These are phyloP conservation scores for Thalassarche chlororhynchos DNA, from an alignment of 2,113 vertebrate genomes.

Conservation along the genomic window DNA sequence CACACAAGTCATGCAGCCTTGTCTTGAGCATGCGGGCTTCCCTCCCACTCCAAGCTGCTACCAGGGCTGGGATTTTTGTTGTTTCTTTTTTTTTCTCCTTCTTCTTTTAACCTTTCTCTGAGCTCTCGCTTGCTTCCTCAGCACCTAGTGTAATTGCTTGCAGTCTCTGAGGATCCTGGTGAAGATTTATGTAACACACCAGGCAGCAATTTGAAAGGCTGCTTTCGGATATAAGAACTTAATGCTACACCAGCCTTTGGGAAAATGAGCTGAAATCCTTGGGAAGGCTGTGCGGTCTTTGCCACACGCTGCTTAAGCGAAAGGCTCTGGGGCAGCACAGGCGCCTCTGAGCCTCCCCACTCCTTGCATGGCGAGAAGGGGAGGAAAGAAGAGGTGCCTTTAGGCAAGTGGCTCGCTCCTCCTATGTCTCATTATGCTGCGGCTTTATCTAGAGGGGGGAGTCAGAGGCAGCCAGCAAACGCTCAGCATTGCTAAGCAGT, in stretches of 20 bases:
- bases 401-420: not conserved
- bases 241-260: conserved; percentile 55
- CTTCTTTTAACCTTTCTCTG: conserved; percentile 26
- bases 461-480: not conserved
- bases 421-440: not conserved
- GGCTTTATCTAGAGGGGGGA: not conserved
- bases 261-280: conserved; percentile 34
- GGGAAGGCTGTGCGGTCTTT: not conserved
- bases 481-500: not conserved
- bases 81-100: not conserved
- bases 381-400: not conserved
- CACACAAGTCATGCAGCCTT: not conserved
- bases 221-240: conserved; percentile 58
- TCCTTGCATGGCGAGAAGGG: not conserved
- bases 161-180: conserved; percentile 38
- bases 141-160: conserved; percentile 62
- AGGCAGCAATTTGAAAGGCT: conserved; percentile 61
- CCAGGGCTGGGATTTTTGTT: not conserved
- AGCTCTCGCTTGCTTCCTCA: not conserved
- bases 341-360: not conserved
- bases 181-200: conserved; percentile 67
- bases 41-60: conserved; percentile 7
- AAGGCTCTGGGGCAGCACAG: not conserved
- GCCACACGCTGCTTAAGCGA: not conserved
- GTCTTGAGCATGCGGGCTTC: not conserved